Percentiles rank a stretch among this genome's conserved stretches.
Evolutionary conservation across 2,797 vertebrate genomes (phyloP).

Genomic region (Enteromius thamalakanensis): DNA sequence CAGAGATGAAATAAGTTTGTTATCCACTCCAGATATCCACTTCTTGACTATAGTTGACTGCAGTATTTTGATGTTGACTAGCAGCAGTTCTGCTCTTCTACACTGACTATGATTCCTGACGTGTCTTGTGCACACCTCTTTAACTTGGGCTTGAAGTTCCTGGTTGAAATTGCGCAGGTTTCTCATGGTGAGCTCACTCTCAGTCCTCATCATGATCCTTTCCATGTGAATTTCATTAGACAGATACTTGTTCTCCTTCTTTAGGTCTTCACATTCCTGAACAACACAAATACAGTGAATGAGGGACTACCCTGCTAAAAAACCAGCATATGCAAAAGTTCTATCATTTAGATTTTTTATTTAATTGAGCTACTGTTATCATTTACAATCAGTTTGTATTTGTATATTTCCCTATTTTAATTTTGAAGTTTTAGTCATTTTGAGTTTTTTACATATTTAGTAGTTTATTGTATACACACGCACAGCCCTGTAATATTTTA

Average conservation of each 20-base stretch:
- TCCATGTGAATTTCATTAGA: constrained; percentile 84
- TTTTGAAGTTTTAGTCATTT: not conserved
- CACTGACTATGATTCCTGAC: not conserved
- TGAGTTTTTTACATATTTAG: not conserved
- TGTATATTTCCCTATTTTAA: not conserved
- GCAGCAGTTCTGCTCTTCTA: not conserved
- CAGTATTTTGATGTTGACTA: not conserved
- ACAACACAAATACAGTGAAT: constrained; percentile 24
- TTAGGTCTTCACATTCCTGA: constrained; percentile 84
- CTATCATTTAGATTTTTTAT: not conserved
- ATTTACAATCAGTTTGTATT: not conserved
- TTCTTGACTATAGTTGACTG: not conserved
- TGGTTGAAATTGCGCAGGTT: constrained; percentile 82
- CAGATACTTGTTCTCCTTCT: constrained; percentile 81
- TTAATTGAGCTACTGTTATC: not conserved
- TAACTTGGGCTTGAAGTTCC: constrained; percentile 78
- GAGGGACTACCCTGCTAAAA: not conserved
- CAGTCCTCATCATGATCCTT: constrained; percentile 80
- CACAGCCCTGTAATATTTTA: too few relatives aligned
- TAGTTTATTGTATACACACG: not conserved
- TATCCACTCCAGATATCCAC: too few relatives aligned
- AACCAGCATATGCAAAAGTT: too few relatives aligned
- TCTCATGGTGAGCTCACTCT: constrained; percentile 83
- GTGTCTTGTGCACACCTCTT: constrained; percentile 72
- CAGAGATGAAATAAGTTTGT: too few relatives aligned